phyloP scores from a whole-genome alignment of 2,888 invertebrate genomes.

The Altica lythri region DNA sequence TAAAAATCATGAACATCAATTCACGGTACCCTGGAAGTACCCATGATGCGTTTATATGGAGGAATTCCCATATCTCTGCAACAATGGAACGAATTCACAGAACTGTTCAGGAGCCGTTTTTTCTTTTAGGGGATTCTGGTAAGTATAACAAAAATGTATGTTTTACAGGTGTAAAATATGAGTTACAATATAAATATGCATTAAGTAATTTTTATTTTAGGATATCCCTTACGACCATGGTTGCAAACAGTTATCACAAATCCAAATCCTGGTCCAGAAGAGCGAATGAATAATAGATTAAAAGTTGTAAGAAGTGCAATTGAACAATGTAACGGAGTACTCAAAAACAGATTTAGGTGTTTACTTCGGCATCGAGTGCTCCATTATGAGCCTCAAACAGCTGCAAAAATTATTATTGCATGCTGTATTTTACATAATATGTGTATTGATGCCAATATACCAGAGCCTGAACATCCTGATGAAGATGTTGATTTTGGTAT shows the following conservation, averaged over 20 bases:
- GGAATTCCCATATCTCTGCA: not conserved
- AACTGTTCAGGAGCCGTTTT: not conserved
- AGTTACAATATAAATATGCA: not conserved
- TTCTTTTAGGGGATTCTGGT: not conserved
- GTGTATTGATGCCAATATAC: not conserved
- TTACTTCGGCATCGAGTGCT: no score
- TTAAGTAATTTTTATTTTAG: not conserved
- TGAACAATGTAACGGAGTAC: no score
- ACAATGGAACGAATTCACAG: not conserved
- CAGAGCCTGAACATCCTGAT: no score
- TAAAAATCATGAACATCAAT: no score
- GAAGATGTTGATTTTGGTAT: not conserved
- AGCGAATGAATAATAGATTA: not conserved
- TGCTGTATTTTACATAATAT: slow-evolving; percentile 6
- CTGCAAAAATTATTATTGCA: not conserved
- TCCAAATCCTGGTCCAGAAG: not conserved
- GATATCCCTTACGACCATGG: not conserved
- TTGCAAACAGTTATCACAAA: not conserved
- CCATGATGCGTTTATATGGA: not conserved
- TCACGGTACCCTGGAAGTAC: no score
- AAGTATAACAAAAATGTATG: not conserved
- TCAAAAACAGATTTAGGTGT: no score
- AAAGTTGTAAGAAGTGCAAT: not conserved
- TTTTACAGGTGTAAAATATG: no score
- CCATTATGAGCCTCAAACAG: not conserved